phyloP scores from a whole-genome alignment of 2,888 invertebrate species.

The Leptothorax acervorum region DNA sequence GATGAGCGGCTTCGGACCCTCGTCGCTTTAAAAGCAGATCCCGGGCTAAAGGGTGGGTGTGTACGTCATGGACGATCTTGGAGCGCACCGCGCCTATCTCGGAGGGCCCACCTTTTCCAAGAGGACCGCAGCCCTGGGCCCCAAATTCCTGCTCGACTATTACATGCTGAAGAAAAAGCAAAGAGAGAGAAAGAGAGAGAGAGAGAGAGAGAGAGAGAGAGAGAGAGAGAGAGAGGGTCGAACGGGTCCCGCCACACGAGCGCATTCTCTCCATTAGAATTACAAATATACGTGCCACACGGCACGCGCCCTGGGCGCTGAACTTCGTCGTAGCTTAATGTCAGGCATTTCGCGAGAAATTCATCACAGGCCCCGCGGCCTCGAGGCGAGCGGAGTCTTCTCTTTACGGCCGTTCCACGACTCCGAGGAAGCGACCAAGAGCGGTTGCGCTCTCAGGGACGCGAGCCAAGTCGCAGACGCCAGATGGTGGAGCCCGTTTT shows the following conservation, averaged over 20 bases:
- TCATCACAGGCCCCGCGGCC: conserved; percentile 67
- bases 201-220: conserved; percentile 13
- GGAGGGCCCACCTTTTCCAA: conserved; percentile 57
- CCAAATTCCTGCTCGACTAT: conserved; percentile 71
- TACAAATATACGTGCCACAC: conserved; percentile 80
- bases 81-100: conserved; percentile 34
- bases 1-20: conserved; percentile 39
- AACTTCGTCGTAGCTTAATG: conserved; percentile 80
- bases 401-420: conserved; percentile 31
- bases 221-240: conserved; percentile 20
- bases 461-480: conserved; percentile 58
- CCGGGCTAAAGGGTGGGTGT: conserved; percentile 53
- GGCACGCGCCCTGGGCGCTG: conserved; percentile 82
- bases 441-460: conserved; percentile 32
- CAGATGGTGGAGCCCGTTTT: conserved; percentile 62
- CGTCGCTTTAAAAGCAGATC: conserved; percentile 34
- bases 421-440: conserved; percentile 5
- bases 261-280: conserved; percentile 79
- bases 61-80: conserved; percentile 44
- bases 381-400: conserved; percentile 53
- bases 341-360: conserved; percentile 80
- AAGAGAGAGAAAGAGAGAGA: not conserved
- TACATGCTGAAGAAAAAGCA: conserved; percentile 57
- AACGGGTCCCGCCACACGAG: conserved; percentile 48
- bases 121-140: conserved; percentile 63